phyloP scores from a whole-genome alignment of 2,888 invertebrate species.

The Pocota personata region DNA sequence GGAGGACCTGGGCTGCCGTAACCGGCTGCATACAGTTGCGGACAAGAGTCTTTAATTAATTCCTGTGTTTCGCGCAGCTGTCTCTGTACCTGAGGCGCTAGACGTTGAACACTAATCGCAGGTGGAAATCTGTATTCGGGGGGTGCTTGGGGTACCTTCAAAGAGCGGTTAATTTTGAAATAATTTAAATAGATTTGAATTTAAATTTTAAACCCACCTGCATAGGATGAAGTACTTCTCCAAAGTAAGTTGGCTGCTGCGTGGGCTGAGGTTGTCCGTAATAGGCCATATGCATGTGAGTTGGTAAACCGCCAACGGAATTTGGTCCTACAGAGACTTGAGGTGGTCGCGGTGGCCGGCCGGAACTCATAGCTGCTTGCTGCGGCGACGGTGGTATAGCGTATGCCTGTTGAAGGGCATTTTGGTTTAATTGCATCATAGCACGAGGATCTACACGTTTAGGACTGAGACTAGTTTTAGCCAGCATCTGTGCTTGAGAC shows the following conservation, averaged over 20 bases:
- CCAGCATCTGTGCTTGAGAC: conserved; percentile 58
- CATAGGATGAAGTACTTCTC: conserved; percentile 81
- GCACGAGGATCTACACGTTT: conserved; percentile 70
- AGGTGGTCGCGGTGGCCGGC: conserved; percentile 77
- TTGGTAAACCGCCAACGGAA: conserved; percentile 74
- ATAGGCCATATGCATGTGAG: conserved; percentile 81
- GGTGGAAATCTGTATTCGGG: conserved; percentile 83
- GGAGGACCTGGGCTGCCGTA: conserved; percentile 83
- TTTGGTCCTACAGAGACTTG: conserved; percentile 59
- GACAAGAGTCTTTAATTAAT: conserved; percentile 83
- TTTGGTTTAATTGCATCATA: conserved; percentile 72
- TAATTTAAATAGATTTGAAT: background rate
- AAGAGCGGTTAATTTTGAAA: background rate
- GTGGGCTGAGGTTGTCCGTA: conserved; percentile 80
- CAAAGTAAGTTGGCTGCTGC: conserved; percentile 78
- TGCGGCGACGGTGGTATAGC: conserved; percentile 78
- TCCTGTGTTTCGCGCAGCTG: conserved; percentile 83
- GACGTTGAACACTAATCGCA: conserved; percentile 82
- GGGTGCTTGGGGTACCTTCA: conserved; percentile 77
- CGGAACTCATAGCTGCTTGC: conserved; percentile 76
- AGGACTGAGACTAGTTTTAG: conserved; percentile 66
- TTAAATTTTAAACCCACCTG: conserved; percentile 77
- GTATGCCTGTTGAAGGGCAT: conserved; percentile 66
- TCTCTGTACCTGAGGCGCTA: conserved; percentile 83
- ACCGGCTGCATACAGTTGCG: conserved; percentile 82